Evolutionary conservation across 2,888 invertebrate species (phyloP), one percentile per base, ranked within the genome.

Genomic region (Xestia ashworthii): DNA sequence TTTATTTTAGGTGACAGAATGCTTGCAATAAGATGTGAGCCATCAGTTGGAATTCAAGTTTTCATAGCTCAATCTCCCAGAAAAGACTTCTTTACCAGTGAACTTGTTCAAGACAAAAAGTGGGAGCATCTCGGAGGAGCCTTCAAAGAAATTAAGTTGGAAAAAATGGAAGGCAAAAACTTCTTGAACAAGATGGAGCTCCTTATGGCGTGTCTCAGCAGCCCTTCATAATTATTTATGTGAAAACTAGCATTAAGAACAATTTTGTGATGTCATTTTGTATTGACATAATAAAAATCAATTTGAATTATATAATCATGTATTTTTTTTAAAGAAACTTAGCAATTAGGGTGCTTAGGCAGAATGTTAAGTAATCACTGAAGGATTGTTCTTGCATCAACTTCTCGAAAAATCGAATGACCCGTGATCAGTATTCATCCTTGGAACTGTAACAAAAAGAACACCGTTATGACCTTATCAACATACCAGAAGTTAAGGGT

Each of bases 161-260:
- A 99, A 85, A 99, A 99, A 95, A 98, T 99, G 98, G 99, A 99
- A 93, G 99, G 99, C 71, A 98, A 98, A 92, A 99, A 99, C 95
- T 99, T 99, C 93, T 97, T 99, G 11, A 99, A 99, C 92, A 99
- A 99, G 97, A 99, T 99, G 98, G 99, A 99, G 96, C 97, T 99
- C 89, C 97, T 99, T 9, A 99, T 99, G 99, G 99, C 99, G 76
- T 98, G 98, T 89, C 96, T 98, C 22, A 98, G 98, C 82, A 98
- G 98, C 91, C 98, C 98, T 82, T 98, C 98, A 64, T 97, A 96
- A 94, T 74, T 75, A 64, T 73, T 82, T 82, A 82, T 87, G 69
- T 83, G 85, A 82, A 82, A 85, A 81, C 83, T 89, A 91, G 84
- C 75, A 85, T 80, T 91, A 90, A 89, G 85, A 75, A 84, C 87